phyloP scores from a whole-genome alignment of 2,113 vertebrate genomes.

The Reinhardtius hippoglossoides region DNA sequence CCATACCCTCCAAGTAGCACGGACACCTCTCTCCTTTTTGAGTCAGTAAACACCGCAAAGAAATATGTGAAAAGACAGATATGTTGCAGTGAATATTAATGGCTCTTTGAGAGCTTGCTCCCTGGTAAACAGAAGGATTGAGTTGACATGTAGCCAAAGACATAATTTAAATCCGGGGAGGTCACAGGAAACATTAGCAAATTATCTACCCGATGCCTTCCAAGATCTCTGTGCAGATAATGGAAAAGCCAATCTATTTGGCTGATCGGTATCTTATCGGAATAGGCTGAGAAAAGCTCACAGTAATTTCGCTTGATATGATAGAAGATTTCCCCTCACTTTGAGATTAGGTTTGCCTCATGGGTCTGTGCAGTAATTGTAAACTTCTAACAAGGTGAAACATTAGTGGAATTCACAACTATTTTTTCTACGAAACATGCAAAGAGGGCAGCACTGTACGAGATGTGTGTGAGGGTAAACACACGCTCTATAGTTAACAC shows the following conservation, averaged over 20 bases:
- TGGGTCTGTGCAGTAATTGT: constrained; percentile 78
- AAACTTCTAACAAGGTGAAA: constrained; percentile 79
- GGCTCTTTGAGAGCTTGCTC: constrained; percentile 66
- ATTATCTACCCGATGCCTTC: constrained; percentile 83
- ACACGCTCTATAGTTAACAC: background rate
- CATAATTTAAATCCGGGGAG: constrained; percentile 84
- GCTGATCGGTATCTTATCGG: constrained; percentile 85
- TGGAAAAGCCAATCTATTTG: constrained; percentile 84
- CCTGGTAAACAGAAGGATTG: constrained; percentile 77
- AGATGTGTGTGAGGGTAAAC: constrained; percentile 14
- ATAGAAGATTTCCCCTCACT: constrained; percentile 82
- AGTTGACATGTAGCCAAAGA: constrained; percentile 81
- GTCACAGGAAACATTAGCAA: constrained; percentile 87
- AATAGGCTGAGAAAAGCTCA: constrained; percentile 79
- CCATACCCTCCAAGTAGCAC: constrained; percentile 59
- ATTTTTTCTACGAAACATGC: constrained; percentile 55
- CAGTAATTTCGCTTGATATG: constrained; percentile 82
- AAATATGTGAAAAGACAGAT: constrained; percentile 69
- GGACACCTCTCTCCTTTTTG: constrained; percentile 45
- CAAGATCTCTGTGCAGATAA: constrained; percentile 81
- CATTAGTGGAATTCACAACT: constrained; percentile 73
- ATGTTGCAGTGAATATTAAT: constrained; percentile 79
- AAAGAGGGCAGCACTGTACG: constrained; percentile 9
- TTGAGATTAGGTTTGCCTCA: constrained; percentile 81
- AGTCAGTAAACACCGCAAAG: constrained; percentile 57